Conservation (phyloP, 2,797 vertebrate species). For the Enteromius anoplus region DNA sequence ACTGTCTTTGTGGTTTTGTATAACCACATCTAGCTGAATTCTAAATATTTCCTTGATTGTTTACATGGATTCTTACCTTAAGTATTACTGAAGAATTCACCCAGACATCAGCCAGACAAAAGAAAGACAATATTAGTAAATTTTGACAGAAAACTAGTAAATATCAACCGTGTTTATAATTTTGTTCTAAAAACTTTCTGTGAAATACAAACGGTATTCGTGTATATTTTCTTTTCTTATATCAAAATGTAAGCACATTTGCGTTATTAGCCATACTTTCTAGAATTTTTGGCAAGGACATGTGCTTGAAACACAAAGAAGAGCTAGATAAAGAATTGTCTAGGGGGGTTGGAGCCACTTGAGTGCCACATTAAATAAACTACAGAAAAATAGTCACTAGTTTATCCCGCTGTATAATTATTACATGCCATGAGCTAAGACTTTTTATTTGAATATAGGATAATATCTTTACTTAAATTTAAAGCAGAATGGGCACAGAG, state of each 20-base stretch:
- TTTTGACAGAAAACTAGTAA: no score
- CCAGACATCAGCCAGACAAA: background rate
- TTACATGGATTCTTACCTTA: conserved; percentile 31
- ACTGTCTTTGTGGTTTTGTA: background rate
- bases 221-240: no score
- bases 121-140: background rate
- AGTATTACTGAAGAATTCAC: conserved; percentile 26
- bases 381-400: background rate
- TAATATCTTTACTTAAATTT: background rate
- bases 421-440: background rate
- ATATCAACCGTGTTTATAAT: background rate
- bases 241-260: background rate
- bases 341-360: background rate
- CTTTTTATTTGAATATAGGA: background rate
- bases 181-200: background rate
- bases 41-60: background rate
- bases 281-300: background rate
- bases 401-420: background rate
- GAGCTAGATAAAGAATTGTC: background rate
- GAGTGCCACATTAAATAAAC: background rate
- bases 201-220: background rate
- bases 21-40: background rate
- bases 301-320: background rate
- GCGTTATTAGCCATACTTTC: background rate
- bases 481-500: background rate